Evolutionary conservation across 2,888 invertebrate genomes (phyloP), one percentile per base, ranked within the genome.

Genomic region (Drosophila atroscutellata): DNA sequence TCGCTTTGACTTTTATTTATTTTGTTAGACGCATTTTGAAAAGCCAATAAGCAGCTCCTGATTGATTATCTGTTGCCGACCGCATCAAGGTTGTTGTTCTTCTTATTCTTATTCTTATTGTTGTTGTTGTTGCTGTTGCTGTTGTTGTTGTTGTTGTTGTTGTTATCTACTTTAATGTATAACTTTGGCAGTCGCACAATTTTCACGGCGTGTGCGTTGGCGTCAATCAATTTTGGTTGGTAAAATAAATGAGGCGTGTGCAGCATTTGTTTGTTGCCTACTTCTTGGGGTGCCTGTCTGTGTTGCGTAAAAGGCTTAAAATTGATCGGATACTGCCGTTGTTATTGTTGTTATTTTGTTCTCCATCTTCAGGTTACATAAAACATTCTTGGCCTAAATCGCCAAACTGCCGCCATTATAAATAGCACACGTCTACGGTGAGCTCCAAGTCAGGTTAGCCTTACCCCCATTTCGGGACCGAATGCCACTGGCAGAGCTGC

Each of bases 21-120:
- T 86, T 86, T 89, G 77, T 75, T 77, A 72, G 85, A 84, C 76
- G 87, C 80, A 84, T 89, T 84, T 84, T 87, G 83, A 84, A 84
- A 86, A 86, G 87, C 87, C 86, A 86, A 86, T 86, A 89, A 89
- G 86, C 87, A 82, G 87, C 89, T 73, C 79, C 86, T 86, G 86
- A 86, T 89, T 86, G 86, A 86, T 86, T 89, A 89, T 89, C 84
- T 86, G 73, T 61, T 77, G 72, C 67, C 77, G 56, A 47, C 65
- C 68, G 60, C 59, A 37, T 61, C 39, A 36, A n/a, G 42, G 37
- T 71, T 81, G 55, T 49, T 80, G 20, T 45, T 45, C 7, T 45
- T 45, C 20, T 45, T 20, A 26, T 54, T 54, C 39, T 11, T 42
- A 1, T 0, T 34, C 4, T 36, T 18, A 7, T 15, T 60, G 56